A percentile compares a stretch with the other conserved stretches of the same genome.
Evolutionary conservation across 2,113 vertebrate genomes (phyloP).

Genomic region (Prunella fulvescens): DNA sequence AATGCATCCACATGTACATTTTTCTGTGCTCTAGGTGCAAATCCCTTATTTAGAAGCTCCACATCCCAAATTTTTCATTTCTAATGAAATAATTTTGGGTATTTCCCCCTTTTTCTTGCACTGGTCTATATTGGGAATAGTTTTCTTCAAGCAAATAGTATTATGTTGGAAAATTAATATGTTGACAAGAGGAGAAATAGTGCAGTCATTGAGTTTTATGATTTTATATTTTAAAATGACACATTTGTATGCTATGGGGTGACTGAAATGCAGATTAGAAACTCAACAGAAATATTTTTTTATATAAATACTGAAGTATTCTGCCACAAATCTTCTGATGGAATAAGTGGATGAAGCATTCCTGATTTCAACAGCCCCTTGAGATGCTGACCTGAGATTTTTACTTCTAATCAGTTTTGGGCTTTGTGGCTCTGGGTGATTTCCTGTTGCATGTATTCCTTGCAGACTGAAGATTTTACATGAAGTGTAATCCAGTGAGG

Average conservation of each 20-base stretch:
- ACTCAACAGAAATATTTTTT: not conserved
- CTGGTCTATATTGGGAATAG: not conserved
- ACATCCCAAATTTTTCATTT: not conserved
- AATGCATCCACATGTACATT: not conserved
- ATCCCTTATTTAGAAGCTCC: not conserved
- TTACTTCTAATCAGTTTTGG: not conserved
- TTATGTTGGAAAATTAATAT: not conserved
- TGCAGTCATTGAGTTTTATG: not conserved
- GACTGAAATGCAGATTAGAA: not conserved
- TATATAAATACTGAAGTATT: not conserved
- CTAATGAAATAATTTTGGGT: not conserved
- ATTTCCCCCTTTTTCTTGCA: not conserved
- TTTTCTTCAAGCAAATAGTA: not conserved
- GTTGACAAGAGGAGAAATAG: not conserved
- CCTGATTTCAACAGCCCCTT: not conserved
- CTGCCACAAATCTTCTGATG: not conserved
- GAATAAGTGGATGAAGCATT: not conserved
- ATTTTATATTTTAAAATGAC: not conserved
- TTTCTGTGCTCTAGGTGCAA: not conserved
- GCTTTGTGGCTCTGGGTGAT: not conserved
- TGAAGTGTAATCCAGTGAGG: not conserved
- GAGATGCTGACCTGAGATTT: not conserved
- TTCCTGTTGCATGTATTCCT: not conserved
- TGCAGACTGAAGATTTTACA: not conserved
- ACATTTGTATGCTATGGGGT: not conserved